These are phyloP conservation scores for Neoitamus cyanurus DNA, from an alignment of 2,888 invertebrate genomes.

Conservation along the genomic window DNA sequence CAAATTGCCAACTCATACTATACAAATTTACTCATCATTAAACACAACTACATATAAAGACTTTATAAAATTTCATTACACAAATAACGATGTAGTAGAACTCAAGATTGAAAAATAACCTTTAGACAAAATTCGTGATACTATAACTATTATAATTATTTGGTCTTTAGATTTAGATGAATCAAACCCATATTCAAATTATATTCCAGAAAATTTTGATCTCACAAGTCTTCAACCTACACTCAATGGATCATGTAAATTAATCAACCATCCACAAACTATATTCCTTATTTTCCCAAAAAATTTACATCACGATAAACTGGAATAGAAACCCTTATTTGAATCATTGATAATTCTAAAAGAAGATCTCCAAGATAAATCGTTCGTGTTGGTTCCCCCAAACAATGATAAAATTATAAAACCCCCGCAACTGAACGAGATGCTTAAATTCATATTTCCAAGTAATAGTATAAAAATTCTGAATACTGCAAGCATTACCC, in stretches of 20 bases:
- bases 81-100: neutral
- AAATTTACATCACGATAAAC: neutral
- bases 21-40: neutral
- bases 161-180: neutral
- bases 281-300: neutral
- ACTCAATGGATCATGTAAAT: neutral
- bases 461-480: too few relatives aligned
- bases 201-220: neutral
- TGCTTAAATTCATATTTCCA: too few relatives aligned
- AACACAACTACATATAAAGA: too few relatives aligned
- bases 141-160: neutral
- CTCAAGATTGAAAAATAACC: neutral
- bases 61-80: too few relatives aligned
- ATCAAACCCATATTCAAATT: neutral
- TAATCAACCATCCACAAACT: neutral
- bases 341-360: too few relatives aligned
- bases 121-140: neutral
- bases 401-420: too few relatives aligned
- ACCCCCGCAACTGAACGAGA: too few relatives aligned
- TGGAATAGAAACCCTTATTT: neutral
- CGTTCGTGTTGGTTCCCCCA: too few relatives aligned
- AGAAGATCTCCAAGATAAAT: too few relatives aligned
- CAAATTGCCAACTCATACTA: neutral
- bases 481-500: too few relatives aligned
- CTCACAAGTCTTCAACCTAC: neutral